Conservation (phyloP, 2,888 invertebrate genomes). For the Drosophila stalkeri region DNA sequence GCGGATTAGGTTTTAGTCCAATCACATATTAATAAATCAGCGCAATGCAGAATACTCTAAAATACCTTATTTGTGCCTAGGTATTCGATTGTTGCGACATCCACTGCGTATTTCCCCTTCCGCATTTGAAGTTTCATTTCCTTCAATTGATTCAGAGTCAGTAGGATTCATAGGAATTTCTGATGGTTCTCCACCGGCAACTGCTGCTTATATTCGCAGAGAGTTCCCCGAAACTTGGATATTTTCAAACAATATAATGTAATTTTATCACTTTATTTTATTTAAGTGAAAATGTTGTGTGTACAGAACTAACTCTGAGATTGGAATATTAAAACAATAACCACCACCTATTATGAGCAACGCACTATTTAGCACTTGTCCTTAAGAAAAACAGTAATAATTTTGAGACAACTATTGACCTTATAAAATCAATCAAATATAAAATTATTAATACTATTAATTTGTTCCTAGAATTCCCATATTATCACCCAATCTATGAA, state of each 20-base stretch:
- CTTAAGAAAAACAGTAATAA: neutral
- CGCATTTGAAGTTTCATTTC: neutral
- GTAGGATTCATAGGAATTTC: neutral
- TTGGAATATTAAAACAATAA: neutral
- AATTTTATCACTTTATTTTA: constrained; percentile 14
- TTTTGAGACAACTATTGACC: neutral
- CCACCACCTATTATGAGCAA: neutral
- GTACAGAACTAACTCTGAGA: constrained; percentile 11
- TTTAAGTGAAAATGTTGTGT: constrained; percentile 1
- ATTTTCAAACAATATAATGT: constrained; percentile 85
- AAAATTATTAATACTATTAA: neutral
- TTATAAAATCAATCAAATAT: neutral
- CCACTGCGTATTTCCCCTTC: neutral
- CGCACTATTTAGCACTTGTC: neutral
- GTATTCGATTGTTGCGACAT: constrained; percentile 3
- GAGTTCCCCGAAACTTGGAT: constrained; percentile 87
- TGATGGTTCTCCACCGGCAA: neutral
- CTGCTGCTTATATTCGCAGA: constrained; percentile 6
- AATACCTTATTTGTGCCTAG: neutral
- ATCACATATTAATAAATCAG: neutral
- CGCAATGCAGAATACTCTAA: neutral
- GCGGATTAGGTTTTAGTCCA: neutral
- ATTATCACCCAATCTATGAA: too few relatives aligned
- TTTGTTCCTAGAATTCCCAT: constrained; percentile 15
- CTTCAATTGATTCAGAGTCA: too few relatives aligned